phyloP scores from a whole-genome alignment of 1,140 invertebrate genomes.

The Heterodera schachtii region DNA sequence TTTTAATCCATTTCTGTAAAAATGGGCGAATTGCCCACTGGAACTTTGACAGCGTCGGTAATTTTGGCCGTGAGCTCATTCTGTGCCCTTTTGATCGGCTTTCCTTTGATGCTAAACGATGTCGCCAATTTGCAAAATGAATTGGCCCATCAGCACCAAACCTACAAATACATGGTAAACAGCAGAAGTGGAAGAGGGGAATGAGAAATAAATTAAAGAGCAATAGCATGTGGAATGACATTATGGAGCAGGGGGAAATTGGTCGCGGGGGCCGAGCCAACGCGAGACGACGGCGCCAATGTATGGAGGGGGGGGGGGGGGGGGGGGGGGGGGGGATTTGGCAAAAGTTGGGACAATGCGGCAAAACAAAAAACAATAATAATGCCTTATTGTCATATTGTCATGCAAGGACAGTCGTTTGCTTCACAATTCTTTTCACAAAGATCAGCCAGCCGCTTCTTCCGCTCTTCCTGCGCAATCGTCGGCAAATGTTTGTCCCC shows the following conservation, averaged over 20 bases:
- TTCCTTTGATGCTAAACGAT: conserved; percentile 39
- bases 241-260: conserved; percentile 31
- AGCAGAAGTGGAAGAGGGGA: neutral
- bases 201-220: neutral
- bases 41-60: neutral
- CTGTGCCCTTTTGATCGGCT: conserved; percentile 29
- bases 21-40: conserved; percentile 13
- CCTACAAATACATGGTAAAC: conserved; percentile 26
- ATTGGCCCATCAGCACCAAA: conserved; percentile 29
- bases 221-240: conserved; percentile 41
- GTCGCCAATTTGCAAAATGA: conserved; percentile 33
- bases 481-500: conserved; percentile 12
- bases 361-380: too few relatives aligned
- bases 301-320: neutral
- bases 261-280: conserved; percentile 9
- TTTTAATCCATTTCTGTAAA: neutral
- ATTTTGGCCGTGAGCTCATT: conserved; percentile 24
- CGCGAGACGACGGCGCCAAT: conserved; percentile 29
- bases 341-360: too few relatives aligned
- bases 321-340: too few relatives aligned
- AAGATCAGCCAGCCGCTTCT: conserved; percentile 2
- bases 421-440: neutral
- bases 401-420: neutral
- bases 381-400: neutral
- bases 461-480: neutral